These are phyloP conservation scores for Neomonachus schauinslandi DNA, from an alignment of 2,113 vertebrate species.

Conservation along the genomic window DNA sequence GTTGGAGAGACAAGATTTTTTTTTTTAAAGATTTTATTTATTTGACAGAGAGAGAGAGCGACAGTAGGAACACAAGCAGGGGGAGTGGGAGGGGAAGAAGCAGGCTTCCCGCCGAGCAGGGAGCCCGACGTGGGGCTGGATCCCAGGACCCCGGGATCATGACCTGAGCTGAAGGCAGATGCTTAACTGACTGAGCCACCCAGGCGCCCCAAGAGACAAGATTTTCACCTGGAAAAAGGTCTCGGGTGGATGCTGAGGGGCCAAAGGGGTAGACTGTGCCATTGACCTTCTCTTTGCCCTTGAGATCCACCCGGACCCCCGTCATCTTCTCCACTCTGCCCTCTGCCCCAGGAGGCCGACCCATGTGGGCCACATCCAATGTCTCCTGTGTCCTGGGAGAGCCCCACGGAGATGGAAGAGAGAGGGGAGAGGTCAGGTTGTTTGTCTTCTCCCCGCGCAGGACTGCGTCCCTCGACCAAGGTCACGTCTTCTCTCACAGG, in stretches of 20 bases:
- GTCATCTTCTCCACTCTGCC: background rate
- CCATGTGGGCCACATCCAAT: background rate
- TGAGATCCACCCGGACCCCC: background rate
- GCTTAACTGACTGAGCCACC: no score
- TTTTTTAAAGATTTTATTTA: no score
- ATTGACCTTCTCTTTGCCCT: background rate
- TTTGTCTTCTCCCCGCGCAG: background rate
- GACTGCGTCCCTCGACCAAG: background rate
- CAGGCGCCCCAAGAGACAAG: background rate
- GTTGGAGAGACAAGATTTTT: background rate
- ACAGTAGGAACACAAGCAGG: no score
- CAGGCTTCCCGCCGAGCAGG: no score
- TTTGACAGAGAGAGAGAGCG: no score
- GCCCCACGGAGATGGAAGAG: background rate
- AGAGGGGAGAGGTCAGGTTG: background rate
- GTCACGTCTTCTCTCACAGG: background rate
- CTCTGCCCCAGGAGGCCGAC: background rate
- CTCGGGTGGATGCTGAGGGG: background rate
- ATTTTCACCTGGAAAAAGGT: background rate
- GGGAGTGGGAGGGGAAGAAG: no score
- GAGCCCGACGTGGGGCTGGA: no score
- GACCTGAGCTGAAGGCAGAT: no score
- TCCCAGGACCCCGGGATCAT: no score
- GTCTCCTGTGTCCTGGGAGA: background rate
- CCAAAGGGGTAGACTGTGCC: background rate